A percentile compares a stretch with the other conserved stretches of the same genome.
These are phyloP conservation scores for Parus major DNA, from an alignment of 2,113 vertebrate genomes.

Conservation along the genomic window DNA sequence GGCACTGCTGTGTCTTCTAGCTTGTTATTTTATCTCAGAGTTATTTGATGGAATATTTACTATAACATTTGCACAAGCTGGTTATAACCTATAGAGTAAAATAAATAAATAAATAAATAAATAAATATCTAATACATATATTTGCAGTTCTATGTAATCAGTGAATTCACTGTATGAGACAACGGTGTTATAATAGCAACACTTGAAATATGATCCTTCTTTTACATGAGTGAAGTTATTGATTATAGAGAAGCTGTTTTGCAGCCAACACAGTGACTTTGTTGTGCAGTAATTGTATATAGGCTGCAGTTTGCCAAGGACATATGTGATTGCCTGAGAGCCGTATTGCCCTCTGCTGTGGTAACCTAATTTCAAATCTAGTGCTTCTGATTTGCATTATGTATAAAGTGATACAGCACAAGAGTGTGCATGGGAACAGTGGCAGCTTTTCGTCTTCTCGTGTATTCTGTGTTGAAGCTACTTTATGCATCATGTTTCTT, in stretches of 20 bases:
- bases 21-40: not conserved
- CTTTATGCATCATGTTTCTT: conserved; percentile 57
- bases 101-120: too few species aligned
- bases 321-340: conserved; percentile 39
- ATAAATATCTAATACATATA: not conserved
- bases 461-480: conserved; percentile 26
- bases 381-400: conserved; percentile 67
- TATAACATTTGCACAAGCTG: not conserved
- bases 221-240: conserved; percentile 12
- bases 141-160: not conserved
- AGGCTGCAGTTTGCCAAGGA: conserved; percentile 53
- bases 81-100: not conserved
- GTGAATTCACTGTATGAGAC: not conserved
- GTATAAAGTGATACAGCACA: conserved; percentile 57
- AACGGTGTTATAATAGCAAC: not conserved
- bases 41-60: not conserved
- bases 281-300: conserved; percentile 15
- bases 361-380: conserved; percentile 63
- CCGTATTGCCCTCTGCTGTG: conserved; percentile 58
- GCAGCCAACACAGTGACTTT: conserved; percentile 12
- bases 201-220: conserved; percentile 7
- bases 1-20: not conserved
- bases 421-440: not conserved
- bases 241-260: conserved; percentile 12
- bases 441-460: conserved; percentile 30